Evolutionary conservation across 92 coral and sea anemone genomes (phyloP).

Genomic region (Desmophyllum pertusum): DNA sequence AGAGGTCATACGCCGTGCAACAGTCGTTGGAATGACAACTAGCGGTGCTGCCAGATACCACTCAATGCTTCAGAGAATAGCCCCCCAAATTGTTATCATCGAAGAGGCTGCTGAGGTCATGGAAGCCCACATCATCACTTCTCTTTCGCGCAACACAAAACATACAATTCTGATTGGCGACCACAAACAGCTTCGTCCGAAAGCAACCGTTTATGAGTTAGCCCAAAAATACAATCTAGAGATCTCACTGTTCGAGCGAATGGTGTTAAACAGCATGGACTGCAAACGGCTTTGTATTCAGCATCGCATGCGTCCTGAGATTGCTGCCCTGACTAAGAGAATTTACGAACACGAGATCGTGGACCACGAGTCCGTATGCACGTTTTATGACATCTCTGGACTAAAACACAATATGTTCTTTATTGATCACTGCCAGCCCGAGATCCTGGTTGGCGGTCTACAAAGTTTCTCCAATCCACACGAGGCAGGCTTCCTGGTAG

Average conservation of each 20-base stretch:
- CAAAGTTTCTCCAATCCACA: slow-evolving; percentile 66
- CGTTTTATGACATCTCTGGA: slow-evolving; percentile 45
- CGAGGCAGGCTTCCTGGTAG: slow-evolving; percentile 61
- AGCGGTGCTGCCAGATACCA: slow-evolving; percentile 77
- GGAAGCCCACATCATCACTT: slow-evolving; percentile 79
- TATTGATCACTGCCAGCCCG: slow-evolving; percentile 50
- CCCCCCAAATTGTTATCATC: slow-evolving; percentile 71
- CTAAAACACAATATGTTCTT: slow-evolving; percentile 47
- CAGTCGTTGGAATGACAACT: slow-evolving; percentile 88
- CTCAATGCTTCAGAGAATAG: slow-evolving; percentile 54
- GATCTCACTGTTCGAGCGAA: slow-evolving; percentile 72
- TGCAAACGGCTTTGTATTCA: slow-evolving; percentile 66
- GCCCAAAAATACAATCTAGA: slow-evolving; percentile 68
- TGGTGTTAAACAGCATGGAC: slow-evolving; percentile 65
- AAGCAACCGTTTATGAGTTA: slow-evolving; percentile 74
- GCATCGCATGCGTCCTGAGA: slow-evolving; percentile 78
- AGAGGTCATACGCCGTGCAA: slow-evolving; percentile 58
- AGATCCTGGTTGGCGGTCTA: slow-evolving; percentile 36
- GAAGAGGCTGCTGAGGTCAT: slow-evolving; percentile 91
- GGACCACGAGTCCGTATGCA: slow-evolving; percentile 55
- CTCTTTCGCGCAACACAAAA: slow-evolving; percentile 68
- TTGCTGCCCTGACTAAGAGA: slow-evolving; percentile 59
- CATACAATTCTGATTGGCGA: slow-evolving; percentile 86
- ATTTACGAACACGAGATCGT: slow-evolving; percentile 53
- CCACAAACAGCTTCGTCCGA: slow-evolving; percentile 85